Base-by-base conservation (phyloP, 2,888 invertebrate species). In the Clistopyga incitator region DNA sequence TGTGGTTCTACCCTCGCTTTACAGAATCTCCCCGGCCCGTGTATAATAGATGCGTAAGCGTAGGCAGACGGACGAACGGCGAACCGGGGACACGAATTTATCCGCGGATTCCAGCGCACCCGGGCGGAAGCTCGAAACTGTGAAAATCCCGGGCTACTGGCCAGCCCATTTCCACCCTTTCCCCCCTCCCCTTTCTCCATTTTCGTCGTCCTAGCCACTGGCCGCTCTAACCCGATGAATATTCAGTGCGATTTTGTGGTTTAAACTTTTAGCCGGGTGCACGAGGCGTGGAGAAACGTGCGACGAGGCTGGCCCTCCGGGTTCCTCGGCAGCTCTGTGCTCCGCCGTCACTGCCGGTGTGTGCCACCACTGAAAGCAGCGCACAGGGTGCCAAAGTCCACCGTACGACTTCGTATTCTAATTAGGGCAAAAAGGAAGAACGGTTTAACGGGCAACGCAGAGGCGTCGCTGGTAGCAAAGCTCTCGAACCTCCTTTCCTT, bases 221-320 rank as follows among this genome's bases (percentile, higher is more conserved):
- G 50, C 90, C 90, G 89, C 78, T 90, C 91, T 91, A 90, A 90
- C 90, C 85, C 91, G 91, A 92, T 93, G 92, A 93, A 93, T 93
- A 93, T 92, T 92, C 92, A 93, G 89, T 87, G 87, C 90, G 92
- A 92, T 92, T 92, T 92, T 91, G 91, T 88, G 90, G 90, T 87
- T 87, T 84, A 91, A 92, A 92, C 89, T 92, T 92, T 92, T 87
- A 86, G 84, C 85, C 80, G 77, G 86, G 82, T 84, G 76, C 84
- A 81, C 77, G 77, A 77, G 83, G 77, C 80, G 80, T 80, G 77
- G 83, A 81, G 78, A 84, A 84, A 84, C 78, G 84, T 84, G 81
- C 84, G 81, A 81, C 84, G 81, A 25, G 50, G 75, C 74, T 64
- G 84, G 74, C 74, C 78, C 70, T 61, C 68, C 74, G 61, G 54